phyloP scores from a whole-genome alignment of 2,888 invertebrate species.

The Aporophyla lueneburgensis region DNA sequence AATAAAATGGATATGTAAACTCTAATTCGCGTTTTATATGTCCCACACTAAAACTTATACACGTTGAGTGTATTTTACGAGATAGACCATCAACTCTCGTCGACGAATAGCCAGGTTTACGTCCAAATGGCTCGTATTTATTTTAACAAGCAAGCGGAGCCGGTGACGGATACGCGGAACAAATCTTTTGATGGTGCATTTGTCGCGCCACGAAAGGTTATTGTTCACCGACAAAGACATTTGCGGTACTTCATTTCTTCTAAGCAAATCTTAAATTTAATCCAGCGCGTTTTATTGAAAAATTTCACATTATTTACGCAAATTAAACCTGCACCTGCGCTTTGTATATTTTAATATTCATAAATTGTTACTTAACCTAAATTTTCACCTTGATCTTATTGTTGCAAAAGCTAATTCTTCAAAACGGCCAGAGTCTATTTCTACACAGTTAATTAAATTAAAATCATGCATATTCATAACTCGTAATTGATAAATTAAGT shows the following conservation, averaged over 20 bases:
- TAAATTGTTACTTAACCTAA: constrained; percentile 37
- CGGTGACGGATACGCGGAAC: constrained; percentile 77
- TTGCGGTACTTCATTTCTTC: constrained; percentile 57
- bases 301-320: constrained; percentile 27
- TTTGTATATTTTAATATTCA: constrained; percentile 32
- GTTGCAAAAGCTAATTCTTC: constrained; percentile 41
- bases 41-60: constrained; percentile 56
- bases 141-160: constrained; percentile 76
- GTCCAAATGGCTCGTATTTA: constrained; percentile 75
- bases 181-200: constrained; percentile 79
- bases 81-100: constrained; percentile 64
- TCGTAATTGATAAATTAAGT: constrained; percentile 56
- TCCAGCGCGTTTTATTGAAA: constrained; percentile 19
- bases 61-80: constrained; percentile 60
- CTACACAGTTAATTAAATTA: constrained; percentile 47
- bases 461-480: constrained; percentile 61
- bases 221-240: constrained; percentile 66
- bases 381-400: constrained; percentile 63
- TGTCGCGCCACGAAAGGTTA: constrained; percentile 71
- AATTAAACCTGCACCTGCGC: constrained; percentile 25
- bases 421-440: constrained; percentile 31
- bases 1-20: constrained; percentile 44
- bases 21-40: constrained; percentile 57
- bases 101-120: constrained; percentile 76
- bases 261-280: constrained; percentile 43